Conservation (phyloP, 2,113 vertebrate genomes). For the Rhea americana region DNA sequence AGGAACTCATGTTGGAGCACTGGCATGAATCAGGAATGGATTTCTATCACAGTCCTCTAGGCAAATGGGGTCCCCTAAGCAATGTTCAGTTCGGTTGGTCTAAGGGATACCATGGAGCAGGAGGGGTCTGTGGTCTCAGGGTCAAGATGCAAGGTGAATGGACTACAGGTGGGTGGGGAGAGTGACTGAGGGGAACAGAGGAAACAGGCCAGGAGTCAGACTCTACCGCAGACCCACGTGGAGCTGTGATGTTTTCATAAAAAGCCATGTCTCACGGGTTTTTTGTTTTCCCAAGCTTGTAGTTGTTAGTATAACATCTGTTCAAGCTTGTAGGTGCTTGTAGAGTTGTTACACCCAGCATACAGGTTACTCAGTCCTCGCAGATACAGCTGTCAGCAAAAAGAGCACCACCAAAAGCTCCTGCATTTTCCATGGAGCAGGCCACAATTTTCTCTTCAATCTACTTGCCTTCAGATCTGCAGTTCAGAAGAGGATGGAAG, state of each 20-base stretch:
- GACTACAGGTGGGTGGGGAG: not conserved
- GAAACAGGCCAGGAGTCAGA: fast-evolving
- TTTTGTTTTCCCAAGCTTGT: not conserved
- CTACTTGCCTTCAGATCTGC: not conserved
- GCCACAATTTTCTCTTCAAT: not conserved
- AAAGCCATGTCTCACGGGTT: not conserved
- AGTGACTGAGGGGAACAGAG: not conserved
- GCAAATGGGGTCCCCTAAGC: not conserved
- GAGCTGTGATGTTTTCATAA: not conserved
- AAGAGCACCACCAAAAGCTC: not conserved
- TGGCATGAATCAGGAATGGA: not conserved
- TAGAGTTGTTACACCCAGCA: not conserved
- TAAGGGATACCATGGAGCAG: not conserved
- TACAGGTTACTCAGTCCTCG: not conserved
- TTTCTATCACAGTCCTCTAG: not conserved
- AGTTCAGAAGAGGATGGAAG: not conserved
- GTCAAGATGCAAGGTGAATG: not conserved
- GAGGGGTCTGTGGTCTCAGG: fast-evolving
- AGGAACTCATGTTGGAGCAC: not conserved
- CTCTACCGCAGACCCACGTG: not conserved
- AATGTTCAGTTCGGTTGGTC: not conserved
- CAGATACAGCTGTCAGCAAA: not conserved
- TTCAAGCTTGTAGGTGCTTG: not conserved
- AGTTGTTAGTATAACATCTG: not conserved
- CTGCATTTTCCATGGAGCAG: not conserved